Percentiles rank a stretch among this genome's conserved stretches.
Evolutionary conservation across 2,888 invertebrate genomes (phyloP).

Genomic region (Tipula confusa): DNA sequence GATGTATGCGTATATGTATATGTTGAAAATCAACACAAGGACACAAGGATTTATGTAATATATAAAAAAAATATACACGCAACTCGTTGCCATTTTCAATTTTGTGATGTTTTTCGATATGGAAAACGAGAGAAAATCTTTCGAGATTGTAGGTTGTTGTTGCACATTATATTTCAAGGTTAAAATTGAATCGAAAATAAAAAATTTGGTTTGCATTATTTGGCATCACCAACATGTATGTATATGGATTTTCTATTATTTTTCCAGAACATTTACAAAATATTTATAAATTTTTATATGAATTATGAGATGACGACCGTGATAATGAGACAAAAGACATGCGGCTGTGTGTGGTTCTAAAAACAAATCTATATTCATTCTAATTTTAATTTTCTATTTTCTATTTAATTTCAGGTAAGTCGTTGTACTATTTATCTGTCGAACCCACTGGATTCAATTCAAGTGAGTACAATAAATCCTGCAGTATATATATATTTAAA

Average conservation of each 20-base stretch:
- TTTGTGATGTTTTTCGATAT: not conserved
- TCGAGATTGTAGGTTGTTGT: not conserved
- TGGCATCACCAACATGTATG: too few relatives aligned
- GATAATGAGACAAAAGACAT: too few relatives aligned
- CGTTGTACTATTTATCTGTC: constrained; percentile 20
- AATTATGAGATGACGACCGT: too few relatives aligned
- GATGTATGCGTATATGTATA: not conserved
- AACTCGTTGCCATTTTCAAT: constrained; percentile 21
- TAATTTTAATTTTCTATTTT: not conserved
- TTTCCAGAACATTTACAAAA: not conserved
- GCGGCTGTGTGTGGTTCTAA: not conserved
- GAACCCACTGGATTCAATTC: not conserved
- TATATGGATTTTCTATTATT: not conserved
- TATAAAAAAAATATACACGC: not conserved
- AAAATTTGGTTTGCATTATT: not conserved
- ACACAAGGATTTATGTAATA: not conserved
- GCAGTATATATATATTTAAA: not conserved
- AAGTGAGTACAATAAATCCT: not conserved
- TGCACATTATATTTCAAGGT: not conserved
- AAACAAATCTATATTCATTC: not conserved
- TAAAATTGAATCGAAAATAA: not conserved
- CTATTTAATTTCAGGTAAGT: not conserved
- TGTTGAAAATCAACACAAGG: not conserved
- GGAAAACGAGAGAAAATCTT: not conserved
- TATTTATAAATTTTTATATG: too few relatives aligned